phyloP scores from a whole-genome alignment of 2,113 vertebrate genomes.

The Mellivora capensis region DNA sequence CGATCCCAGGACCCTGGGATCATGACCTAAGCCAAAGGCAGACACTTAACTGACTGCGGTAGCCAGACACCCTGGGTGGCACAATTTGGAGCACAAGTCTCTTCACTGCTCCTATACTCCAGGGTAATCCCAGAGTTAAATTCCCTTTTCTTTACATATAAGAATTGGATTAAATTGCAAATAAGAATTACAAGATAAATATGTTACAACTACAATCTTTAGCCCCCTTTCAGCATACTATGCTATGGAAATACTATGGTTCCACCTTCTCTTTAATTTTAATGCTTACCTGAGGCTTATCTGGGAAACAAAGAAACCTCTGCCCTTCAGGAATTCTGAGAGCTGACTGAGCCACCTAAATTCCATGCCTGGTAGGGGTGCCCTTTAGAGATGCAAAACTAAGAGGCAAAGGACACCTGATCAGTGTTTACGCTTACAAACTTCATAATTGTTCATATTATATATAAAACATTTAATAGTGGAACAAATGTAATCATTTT shows the following conservation, averaged over 20 bases:
- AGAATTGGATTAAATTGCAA: not conserved
- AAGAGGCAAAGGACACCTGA: not conserved
- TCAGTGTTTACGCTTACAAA: not conserved
- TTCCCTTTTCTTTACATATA: not conserved
- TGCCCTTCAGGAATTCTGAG: not conserved
- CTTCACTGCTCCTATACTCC: not conserved
- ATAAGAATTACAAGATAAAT: not conserved
- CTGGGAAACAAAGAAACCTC: not conserved
- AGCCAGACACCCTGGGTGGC: too few species aligned
- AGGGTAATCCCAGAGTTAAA: not conserved
- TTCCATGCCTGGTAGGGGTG: not conserved
- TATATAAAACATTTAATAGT: not conserved
- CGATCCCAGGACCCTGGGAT: too few species aligned
- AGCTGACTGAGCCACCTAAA: not conserved
- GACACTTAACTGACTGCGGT: too few species aligned
- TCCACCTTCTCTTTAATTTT: not conserved
- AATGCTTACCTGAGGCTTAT: not conserved
- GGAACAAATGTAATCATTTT: slow-evolving; percentile 38
- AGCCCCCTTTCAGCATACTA: not conserved
- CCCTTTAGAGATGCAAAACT: slow-evolving; percentile 33
- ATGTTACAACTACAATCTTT: not conserved
- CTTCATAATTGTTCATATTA: not conserved
- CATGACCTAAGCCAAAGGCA: too few species aligned
- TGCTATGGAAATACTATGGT: not conserved
- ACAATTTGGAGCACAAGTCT: not conserved